Evolutionary conservation across 1,140 invertebrate genomes (phyloP), one percentile per base, ranked within the genome.

Genomic region (Drosophila ogumai): DNA sequence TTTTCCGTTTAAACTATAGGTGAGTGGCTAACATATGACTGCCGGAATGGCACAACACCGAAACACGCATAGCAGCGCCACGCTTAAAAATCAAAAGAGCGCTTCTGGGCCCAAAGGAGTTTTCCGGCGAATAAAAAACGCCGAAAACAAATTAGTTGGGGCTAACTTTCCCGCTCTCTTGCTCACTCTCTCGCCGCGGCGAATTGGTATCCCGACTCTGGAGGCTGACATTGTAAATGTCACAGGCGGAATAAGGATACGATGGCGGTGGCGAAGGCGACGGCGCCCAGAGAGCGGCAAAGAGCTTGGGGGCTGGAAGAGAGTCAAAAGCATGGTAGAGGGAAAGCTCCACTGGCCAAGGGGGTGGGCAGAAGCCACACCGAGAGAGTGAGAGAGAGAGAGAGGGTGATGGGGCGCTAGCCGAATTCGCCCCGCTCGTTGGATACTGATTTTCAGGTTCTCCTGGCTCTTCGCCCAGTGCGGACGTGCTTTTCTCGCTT

Each of bases 361-460:
- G 13, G 34, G 10, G 7, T 38, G 34, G 19, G 32, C 31, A 22
- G 3, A 22, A 22, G 19, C 17, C 17, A 40, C 31, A 36, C 10
- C 12, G 40, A 40, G 67, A 32, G 59, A 15, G 38, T 13, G 34
- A 40, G 28, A 2, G 19, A 34, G 64, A 40, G 15, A 31, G 71
- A 50, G 69, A 25, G 58, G 46, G 47, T 38, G 47, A 19, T 15
- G 22, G 50, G 19, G 50, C 17, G 50, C 50, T 38, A 25, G 32
- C 31, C 19, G 12, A 40, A 71, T 58, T 72, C 68, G 68, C 68
- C 68, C 68, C 66, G 66, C 67, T 41, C 13, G 68, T 41, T 67
- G 77, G 79, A 78, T 90, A 88, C 85, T 85, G 85, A 90, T 79
- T 88, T 88, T 90, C 49, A 88, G 85, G 81, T 88, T 90, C 81